Evolutionary conservation across 2,113 vertebrate genomes (phyloP), one percentile per base, ranked within the genome.

Genomic region (Chionis minor): DNA sequence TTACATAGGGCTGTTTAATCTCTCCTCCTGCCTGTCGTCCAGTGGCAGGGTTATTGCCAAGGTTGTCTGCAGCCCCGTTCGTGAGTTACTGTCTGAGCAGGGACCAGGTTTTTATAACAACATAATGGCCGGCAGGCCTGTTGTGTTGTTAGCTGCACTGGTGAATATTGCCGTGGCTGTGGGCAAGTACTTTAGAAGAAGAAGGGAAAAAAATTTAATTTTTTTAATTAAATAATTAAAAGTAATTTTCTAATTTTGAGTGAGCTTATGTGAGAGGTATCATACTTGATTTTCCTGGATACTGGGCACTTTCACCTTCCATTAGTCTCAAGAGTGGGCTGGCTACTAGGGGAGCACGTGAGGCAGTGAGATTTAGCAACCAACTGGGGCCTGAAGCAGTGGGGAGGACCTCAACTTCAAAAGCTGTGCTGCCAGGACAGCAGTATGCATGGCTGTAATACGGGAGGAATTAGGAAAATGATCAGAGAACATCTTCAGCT

Each of bases 401-500:
- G 23, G 59, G 58, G 45, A 86, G 58, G 45, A 82, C 44, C 82
- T 87, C 70, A 21, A 9, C 65, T 89, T 69, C 83, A 78, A 66
- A 71, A 94, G 80, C 59, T 71, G 56, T 73, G 52, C 88, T 88
- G 73, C 7, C 5, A 92, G 82, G 63, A 67, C 49, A 72, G 86
- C 69, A 67, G 65, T 21, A 26, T 11, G 69, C 45, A 16, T 30
- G 55, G 63, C 52, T 63, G 47, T 33, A 51, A 15, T 58, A 17
- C 65, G 82, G 84, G 38, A 82, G 56, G 83, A 94, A 78, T 88
- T 62, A 75, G n/a, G 47, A 90, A 92, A 80, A 85, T 77, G 4
- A 71, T 85, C 89, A 28, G 70, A 92, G 73, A 95, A 71, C 49
- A 65, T 94, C 70, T 94, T 89, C 84, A 92, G 86, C 89, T 91